Evolutionary conservation across 1,140 invertebrate genomes (phyloP), one percentile per base, ranked within the genome.

Genomic region (Rhyacophila brunnea): DNA sequence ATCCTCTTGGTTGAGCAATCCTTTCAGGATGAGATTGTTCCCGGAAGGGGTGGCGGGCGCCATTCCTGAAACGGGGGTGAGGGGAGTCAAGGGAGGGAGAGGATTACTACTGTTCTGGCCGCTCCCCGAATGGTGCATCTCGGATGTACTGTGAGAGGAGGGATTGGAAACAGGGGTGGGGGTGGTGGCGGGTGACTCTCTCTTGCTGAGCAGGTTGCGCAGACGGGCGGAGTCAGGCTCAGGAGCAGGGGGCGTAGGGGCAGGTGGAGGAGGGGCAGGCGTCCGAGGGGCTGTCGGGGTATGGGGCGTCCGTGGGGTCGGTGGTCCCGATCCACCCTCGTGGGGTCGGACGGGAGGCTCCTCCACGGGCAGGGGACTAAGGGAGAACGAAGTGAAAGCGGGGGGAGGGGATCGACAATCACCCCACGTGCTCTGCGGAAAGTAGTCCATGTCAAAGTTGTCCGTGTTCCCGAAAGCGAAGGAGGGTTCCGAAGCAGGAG

Each of bases 1-100:
- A 61, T 95, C 92, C 54, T 89, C 86, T 68, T 90, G 86, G 71
- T 92, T 91, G 38, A 93, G 75, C 68, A 93, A 73, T 52, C 83
- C 87, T 71, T 92, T 91, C 38, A 92, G 74, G 69, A 92, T 90
- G 10, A 69, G 70, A 52, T 77, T 76, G 42, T 59, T 60, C 74
- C 71, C 71, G 86, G 73, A 15, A 7, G 53, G 47, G 6, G 52
- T 34, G 1, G 51, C 28, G 23, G 56, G 28, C 14, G 40, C 23
- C n/a, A 35, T 15, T 23, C 14, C 13, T 14, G 58, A 35, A 15
- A 53, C 34, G 2, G 57, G 42, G 3, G 57, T 59, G 20, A 19
- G 15, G 3, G 58, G 50, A 9, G 23, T 28, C 23, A 28, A 28
- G 17, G 57, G 43, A 18, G 40, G 18, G 15, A 19, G 17, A 5